Base-by-base conservation (phyloP, 2,797 vertebrate genomes). In the Mus spretus region DNA sequence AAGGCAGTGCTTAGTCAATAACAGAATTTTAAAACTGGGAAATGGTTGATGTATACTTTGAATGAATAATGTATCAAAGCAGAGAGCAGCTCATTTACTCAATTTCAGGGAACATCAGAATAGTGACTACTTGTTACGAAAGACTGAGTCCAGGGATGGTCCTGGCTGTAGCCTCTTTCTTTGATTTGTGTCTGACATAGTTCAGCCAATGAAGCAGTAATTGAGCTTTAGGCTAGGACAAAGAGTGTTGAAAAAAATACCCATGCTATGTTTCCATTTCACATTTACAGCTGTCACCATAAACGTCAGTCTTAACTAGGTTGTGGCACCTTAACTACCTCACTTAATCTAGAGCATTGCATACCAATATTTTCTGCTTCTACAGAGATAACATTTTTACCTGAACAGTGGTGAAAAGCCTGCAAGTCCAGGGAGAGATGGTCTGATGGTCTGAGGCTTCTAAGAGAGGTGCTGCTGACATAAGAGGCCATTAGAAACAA, bases 391-490 rank as follows among this genome's bases (percentile, higher is more conserved):
- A 1, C 17, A 88, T 53, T 19, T 70, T 89, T 61, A 82, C 53
- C 53, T 94, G 70, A 14, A 95, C 44, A 59, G 7, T 37, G 47
- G n/a, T 61, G 24, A 83, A 3, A 37, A 40, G 40, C 11, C 26
- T 63, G 6, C 2, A 63, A 91, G 44, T 65, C 50, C 47, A 50
- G 22, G 28, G 40, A 91, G 37, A 95, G 65, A 34, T 37, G 53
- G 83, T 89, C 22, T 84, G 55, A 94, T 4, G 22, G n/a, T 37
- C 55, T 44, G 47, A 90, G 22, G 12, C 40, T 94, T 59, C 82
- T 74, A 86, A 81, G 85, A 96, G 31, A 93, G 22, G 89, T 90
- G 53, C 79, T 94, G 44, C 28, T 61, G 31, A 96, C 28, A 65
- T 75, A 90, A 87, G 14, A n/a, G 61, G 67, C 2, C 11, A 65